Evolutionary conservation across 2,888 invertebrate species (phyloP).

Genomic region (Corbicula japonica): DNA sequence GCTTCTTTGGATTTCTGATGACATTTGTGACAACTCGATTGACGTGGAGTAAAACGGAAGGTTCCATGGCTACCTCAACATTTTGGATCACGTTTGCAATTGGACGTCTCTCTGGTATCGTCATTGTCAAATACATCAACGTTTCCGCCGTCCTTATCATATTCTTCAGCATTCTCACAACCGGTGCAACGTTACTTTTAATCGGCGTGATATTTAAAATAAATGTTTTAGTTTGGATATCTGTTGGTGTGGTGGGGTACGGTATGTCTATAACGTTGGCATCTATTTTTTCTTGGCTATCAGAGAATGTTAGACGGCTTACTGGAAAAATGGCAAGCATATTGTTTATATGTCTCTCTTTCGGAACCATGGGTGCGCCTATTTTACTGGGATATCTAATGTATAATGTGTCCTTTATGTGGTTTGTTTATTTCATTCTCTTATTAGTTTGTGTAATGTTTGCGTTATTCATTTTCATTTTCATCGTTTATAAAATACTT

Average conservation of each 20-base stretch:
- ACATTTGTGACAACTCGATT: constrained; percentile 10
- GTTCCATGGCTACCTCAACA: constrained; percentile 10
- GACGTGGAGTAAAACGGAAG: constrained; percentile 7
- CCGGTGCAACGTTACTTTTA: constrained; percentile 54
- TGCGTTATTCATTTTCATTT: constrained; percentile 21
- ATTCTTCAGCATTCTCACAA: not conserved
- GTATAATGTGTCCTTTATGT: constrained; percentile 63
- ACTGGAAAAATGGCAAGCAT: constrained; percentile 85
- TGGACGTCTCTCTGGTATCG: constrained; percentile 2
- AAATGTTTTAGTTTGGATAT: constrained; percentile 78
- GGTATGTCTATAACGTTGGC: constrained; percentile 87
- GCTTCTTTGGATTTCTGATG: constrained; percentile 18
- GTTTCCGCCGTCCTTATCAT: not conserved
- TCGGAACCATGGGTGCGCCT: constrained; percentile 86
- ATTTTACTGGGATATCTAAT: constrained; percentile 77
- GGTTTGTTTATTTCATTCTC: constrained; percentile 63
- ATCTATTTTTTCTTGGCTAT: constrained; percentile 86
- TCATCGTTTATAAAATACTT: not conserved
- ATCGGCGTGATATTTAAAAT: constrained; percentile 48
- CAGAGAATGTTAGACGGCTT: constrained; percentile 84
- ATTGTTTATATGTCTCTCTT: constrained; percentile 84
- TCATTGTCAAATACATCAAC: constrained; percentile 2
- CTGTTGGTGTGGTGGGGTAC: constrained; percentile 83
- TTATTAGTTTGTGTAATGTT: constrained; percentile 16
- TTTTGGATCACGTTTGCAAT: constrained; percentile 25